A percentile compares a stretch with the other conserved stretches of the same genome.
These are phyloP conservation scores for Etheostoma spectabile DNA, from an alignment of 2,113 vertebrate genomes.

Conservation along the genomic window DNA sequence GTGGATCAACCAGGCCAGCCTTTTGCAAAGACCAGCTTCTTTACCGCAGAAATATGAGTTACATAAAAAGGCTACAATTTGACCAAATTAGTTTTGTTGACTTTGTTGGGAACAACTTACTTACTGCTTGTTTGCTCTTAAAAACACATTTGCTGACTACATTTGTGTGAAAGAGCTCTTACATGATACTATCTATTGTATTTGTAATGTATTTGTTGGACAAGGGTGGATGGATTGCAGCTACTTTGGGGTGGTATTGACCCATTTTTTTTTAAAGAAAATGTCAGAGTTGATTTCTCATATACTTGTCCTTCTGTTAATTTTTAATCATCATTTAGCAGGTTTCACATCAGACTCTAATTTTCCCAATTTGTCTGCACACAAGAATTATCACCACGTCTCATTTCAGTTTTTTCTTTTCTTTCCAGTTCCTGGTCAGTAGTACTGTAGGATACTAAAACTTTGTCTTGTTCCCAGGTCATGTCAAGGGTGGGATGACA, in stretches of 20 bases:
- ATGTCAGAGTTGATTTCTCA: not conserved
- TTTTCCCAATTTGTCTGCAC: not conserved
- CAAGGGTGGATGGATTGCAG: not conserved
- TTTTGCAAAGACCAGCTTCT: not conserved
- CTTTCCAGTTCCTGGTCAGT: no score
- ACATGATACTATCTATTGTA: not conserved
- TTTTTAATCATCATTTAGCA: not conserved
- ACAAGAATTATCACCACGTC: not conserved
- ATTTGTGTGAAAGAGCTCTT: not conserved
- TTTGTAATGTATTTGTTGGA: not conserved
- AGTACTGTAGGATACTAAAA: not conserved
- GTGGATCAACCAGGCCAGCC: slow-evolving; percentile 44
- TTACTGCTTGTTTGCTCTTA: not conserved
- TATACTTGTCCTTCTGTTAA: not conserved
- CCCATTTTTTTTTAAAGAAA: slow-evolving; percentile 1
- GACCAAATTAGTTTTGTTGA: not conserved
- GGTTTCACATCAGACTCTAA: not conserved
- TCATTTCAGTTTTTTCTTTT: not conserved
- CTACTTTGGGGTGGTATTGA: not conserved
- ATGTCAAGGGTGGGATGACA: not conserved
- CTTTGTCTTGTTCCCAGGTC: not conserved
- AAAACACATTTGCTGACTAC: slow-evolving; percentile 11
- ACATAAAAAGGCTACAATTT: not conserved
- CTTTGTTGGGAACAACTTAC: not conserved
- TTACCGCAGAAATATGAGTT: slow-evolving; percentile 31